Percentiles rank a stretch among this genome's conserved stretches.
phyloP scores from a whole-genome alignment of 2,797 vertebrate species.

The Monodelphis domestica region DNA sequence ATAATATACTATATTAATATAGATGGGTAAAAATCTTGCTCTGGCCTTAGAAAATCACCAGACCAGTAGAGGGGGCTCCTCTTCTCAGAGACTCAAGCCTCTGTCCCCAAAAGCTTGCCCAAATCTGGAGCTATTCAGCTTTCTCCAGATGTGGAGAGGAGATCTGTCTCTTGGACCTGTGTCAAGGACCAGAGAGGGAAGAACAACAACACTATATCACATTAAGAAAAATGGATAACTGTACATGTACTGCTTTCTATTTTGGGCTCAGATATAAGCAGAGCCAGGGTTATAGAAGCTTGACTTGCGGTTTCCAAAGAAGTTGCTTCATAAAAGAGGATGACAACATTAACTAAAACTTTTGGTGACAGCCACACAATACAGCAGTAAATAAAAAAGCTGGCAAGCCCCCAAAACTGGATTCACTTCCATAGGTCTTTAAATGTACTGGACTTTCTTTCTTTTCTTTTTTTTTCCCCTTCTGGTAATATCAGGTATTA shows the following conservation, averaged over 20 bases:
- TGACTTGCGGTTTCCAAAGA: constrained; percentile 77
- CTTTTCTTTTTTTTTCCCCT: background rate
- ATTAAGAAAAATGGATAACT: constrained; percentile 71
- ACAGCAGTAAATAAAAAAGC: constrained; percentile 70
- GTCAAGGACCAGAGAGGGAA: constrained; percentile 71
- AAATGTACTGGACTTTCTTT: background rate
- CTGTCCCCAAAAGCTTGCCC: background rate
- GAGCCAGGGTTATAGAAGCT: constrained; percentile 72
- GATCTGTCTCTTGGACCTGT: constrained; percentile 66
- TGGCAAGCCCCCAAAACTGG: constrained; percentile 56
- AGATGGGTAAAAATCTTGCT: background rate
- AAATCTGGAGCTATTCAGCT: constrained; percentile 41
- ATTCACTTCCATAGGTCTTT: constrained; percentile 44
- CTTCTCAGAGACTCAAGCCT: constrained; percentile 17
- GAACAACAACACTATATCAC: constrained; percentile 42
- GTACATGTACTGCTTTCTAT: constrained; percentile 60
- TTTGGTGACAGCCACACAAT: constrained; percentile 66
- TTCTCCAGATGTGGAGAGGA: constrained; percentile 62
- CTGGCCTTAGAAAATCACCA: background rate
- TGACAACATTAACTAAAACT: constrained; percentile 77
- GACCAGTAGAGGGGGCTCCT: background rate
- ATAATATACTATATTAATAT: background rate
- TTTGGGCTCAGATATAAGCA: constrained; percentile 62
- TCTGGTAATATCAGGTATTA: background rate
- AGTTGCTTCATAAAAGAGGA: constrained; percentile 79